Percentiles rank a stretch among this genome's conserved stretches.
phyloP scores from a whole-genome alignment of 1,140 invertebrate species.

The Drosophila ficusphila region DNA sequence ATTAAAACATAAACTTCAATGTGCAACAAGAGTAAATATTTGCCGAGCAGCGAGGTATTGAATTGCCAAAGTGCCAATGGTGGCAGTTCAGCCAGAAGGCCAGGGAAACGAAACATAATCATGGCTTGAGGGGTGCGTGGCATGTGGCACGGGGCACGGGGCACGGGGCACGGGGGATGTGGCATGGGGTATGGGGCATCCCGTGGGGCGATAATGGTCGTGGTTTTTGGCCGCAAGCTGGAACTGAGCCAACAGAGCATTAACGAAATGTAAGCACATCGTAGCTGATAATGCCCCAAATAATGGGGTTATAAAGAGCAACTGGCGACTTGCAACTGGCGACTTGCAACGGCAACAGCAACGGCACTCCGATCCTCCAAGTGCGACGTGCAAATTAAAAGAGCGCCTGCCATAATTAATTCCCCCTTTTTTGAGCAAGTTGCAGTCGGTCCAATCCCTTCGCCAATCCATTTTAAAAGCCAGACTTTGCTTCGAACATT shows the following conservation, averaged over 20 bases:
- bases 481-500: neutral
- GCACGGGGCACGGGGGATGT: too few species aligned
- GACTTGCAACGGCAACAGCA: too few species aligned
- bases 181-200: conserved; percentile 7
- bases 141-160: too few species aligned
- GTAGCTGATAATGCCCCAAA: conserved; percentile 26
- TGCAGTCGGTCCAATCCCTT: too few species aligned
- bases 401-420: conserved; percentile 10
- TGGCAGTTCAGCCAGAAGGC: too few species aligned
- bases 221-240: neutral
- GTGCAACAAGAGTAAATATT: conserved; percentile 14
- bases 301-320: too few species aligned
- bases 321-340: too few species aligned
- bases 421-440: neutral
- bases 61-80: neutral
- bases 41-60: neutral
- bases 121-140: conserved; percentile 1
- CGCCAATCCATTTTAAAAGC: too few species aligned
- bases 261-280: neutral
- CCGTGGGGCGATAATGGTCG: conserved; percentile 24
- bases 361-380: neutral
- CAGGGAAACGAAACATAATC: neutral
- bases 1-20: conserved; percentile 45
- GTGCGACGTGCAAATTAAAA: neutral
- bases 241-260: conserved; percentile 1